Conservation (phyloP, 2,797 vertebrate genomes). For the Alfaro cultratus region DNA sequence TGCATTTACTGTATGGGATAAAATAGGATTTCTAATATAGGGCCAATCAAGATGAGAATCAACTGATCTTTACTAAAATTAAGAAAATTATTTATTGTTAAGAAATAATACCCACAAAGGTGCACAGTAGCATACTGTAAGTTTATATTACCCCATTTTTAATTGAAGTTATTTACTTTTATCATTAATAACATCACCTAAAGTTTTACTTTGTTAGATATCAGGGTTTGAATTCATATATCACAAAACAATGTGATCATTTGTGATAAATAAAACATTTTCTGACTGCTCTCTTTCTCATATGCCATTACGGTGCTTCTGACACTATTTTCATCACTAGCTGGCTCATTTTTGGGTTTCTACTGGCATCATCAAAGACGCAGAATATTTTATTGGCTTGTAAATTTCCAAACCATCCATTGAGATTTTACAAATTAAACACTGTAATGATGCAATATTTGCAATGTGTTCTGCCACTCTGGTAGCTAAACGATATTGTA, state of each 20-base stretch:
- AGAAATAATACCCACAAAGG: neutral
- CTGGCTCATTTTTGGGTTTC: neutral
- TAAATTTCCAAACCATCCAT: neutral
- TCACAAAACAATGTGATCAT: neutral
- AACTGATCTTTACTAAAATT: neutral
- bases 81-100: neutral
- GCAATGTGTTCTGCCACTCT: neutral
- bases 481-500: neutral
- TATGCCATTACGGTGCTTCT: neutral
- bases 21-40: neutral
- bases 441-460: neutral
- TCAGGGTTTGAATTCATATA: neutral
- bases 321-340: neutral
- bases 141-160: neutral
- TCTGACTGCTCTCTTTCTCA: neutral
- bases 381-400: neutral
- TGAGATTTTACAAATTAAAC: neutral
- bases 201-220: neutral
- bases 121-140: neutral
- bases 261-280: neutral
- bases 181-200: neutral
- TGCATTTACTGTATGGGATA: neutral
- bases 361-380: neutral
- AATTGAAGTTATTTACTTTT: slow-evolving; percentile 4
- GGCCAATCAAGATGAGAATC: neutral